Evolutionary conservation across 2,113 vertebrate species (phyloP), one percentile per base, ranked within the genome.

Genomic region (Muscicapa adusta): DNA sequence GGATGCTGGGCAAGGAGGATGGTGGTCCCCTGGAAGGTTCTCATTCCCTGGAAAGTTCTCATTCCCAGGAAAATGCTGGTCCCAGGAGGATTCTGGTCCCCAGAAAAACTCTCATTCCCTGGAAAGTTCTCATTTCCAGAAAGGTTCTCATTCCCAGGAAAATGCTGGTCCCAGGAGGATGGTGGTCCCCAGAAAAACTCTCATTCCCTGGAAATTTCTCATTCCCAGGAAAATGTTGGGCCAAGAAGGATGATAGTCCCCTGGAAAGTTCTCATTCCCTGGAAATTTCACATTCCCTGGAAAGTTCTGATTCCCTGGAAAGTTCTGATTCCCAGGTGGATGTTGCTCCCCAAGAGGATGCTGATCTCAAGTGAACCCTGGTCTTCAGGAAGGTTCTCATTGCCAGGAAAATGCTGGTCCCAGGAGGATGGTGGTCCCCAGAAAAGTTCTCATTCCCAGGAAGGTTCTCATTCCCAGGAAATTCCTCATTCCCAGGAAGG

Each of bases 151-250:
- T 56, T 14, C 36, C 68, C 26, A 53, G 8, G 1, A 17, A 0
- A 15, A 12, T 7, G 4, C 2, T 3, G 0, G 0, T 51, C 0
- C 24, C 23, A 13, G 17, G 6, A 7, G 5, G 10, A 16, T 53
- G 2, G 1, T 51, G 9, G 4, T 28, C 1, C 10, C 10, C 38
- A 38, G 10, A 10, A 38, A 38, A 26, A 8, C 8, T 6, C 34
- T 3, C 2, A 5, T 26, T 7, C 53, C 18, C 8, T 38, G 10
- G 38, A 38, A 38, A 26, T 8, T 10, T 6, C 34, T 3, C 2
- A 5, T 26, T 7, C 53, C 18, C 8, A 12, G 10, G 42, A n/a
- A n/a, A n/a, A n/a, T n/a, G n/a, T n/a, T n/a, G n/a, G n/a, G n/a
- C n/a, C 13, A 9, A 29, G 51, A 28, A 63, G 4, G 18, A 40